These are phyloP conservation scores for Sylvia borin DNA, from an alignment of 2,797 vertebrate species.

Conservation along the genomic window DNA sequence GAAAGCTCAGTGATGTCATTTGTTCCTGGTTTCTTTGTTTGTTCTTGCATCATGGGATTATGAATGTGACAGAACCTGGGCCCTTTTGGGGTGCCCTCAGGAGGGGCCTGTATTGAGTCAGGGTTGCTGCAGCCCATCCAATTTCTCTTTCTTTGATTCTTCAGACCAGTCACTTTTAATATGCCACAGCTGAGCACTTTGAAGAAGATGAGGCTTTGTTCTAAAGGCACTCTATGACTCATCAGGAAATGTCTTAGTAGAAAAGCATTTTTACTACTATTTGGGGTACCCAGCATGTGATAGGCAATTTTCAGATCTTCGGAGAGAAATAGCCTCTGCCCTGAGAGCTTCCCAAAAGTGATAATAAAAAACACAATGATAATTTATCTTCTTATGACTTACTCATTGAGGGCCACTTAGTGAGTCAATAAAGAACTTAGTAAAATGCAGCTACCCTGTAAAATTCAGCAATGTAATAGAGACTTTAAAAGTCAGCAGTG, in stretches of 20 bases:
- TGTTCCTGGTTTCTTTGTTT: slow-evolving; percentile 3
- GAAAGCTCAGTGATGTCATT: background rate
- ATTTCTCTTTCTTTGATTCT: background rate
- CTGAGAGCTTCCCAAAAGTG: background rate
- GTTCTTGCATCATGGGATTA: background rate
- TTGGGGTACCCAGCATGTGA: background rate
- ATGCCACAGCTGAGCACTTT: background rate
- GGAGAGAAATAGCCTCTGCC: background rate
- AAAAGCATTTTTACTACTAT: background rate
- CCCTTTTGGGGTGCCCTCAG: background rate
- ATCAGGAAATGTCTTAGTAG: background rate
- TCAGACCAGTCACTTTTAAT: background rate
- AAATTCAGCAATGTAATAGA: background rate
- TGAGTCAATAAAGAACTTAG: background rate
- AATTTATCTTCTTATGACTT: background rate
- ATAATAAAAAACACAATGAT: background rate
- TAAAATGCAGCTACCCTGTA: background rate
- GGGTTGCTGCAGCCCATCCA: background rate
- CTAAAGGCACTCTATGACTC: background rate
- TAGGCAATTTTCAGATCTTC: background rate
- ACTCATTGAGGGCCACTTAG: background rate
- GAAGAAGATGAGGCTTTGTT: background rate
- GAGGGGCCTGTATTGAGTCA: background rate
- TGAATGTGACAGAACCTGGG: background rate
- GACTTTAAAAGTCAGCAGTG: background rate